These are phyloP conservation scores for Hoplodrina blanda DNA, from an alignment of 2,888 invertebrate species.

Conservation along the genomic window DNA sequence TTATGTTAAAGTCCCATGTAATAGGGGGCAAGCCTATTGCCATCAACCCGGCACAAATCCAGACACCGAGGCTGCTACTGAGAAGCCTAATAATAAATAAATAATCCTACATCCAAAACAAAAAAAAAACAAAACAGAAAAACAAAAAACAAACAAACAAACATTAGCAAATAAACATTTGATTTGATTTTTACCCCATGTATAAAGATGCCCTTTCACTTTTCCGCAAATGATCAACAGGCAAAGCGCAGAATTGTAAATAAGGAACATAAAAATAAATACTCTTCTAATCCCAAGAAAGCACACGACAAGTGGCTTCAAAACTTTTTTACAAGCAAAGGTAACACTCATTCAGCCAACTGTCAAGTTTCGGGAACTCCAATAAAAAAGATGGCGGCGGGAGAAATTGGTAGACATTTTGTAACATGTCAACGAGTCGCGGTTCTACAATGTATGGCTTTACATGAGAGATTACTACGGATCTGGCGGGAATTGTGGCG, in stretches of 20 bases:
- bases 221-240: constrained; percentile 9
- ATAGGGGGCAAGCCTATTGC: no score
- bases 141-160: no score
- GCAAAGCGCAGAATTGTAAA: background rate
- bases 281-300: constrained; percentile 31
- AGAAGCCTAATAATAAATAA: no score
- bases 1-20: no score
- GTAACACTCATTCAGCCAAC: constrained; percentile 46
- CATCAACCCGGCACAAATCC: no score
- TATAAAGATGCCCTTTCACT: no score
- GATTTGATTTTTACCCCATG: no score
- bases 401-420: constrained; percentile 56
- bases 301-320: constrained; percentile 25
- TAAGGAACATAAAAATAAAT: constrained; percentile 22
- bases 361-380: constrained; percentile 51
- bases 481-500: background rate
- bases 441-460: constrained; percentile 46
- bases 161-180: no score
- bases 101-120: no score
- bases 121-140: no score
- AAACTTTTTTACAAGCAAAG: constrained; percentile 53
- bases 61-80: no score
- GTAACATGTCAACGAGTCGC: constrained; percentile 43
- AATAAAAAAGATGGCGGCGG: constrained; percentile 54
- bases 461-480: constrained; percentile 20